A percentile compares a stretch with the other conserved stretches of the same genome.
These are phyloP conservation scores for Leptoteleia sp. DNA, from an alignment of 1,140 invertebrate species.

Conservation along the genomic window DNA sequence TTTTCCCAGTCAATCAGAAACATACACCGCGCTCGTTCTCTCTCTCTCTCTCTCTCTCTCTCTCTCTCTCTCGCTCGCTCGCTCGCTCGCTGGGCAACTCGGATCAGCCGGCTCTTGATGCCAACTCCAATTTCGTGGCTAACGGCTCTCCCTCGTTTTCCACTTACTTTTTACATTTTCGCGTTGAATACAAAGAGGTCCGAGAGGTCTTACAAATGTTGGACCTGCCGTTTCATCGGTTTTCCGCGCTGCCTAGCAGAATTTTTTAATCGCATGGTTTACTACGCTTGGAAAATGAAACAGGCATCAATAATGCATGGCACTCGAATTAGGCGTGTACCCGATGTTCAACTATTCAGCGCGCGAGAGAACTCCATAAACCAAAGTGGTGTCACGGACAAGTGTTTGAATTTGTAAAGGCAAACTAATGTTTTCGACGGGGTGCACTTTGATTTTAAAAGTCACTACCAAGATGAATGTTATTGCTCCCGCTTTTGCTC, in stretches of 20 bases:
- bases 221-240: slow-evolving; percentile 10
- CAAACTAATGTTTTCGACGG: slow-evolving; percentile 13
- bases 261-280: slow-evolving; percentile 47
- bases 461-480: slow-evolving; percentile 5
- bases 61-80: too few species aligned
- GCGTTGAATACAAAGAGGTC: slow-evolving; percentile 28
- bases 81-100: too few species aligned
- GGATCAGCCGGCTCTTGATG: too few species aligned
- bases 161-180: slow-evolving; percentile 28
- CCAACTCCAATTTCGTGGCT: slow-evolving; percentile 30
- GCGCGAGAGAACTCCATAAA: slow-evolving; percentile 18
- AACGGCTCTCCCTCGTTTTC: slow-evolving; percentile 27
- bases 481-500: background rate
- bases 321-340: slow-evolving; percentile 25
- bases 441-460: slow-evolving; percentile 6
- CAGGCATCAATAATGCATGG: slow-evolving; percentile 41
- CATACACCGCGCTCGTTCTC: too few species aligned
- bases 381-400: slow-evolving; percentile 25
- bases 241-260: slow-evolving; percentile 16
- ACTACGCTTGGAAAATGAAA: slow-evolving; percentile 33
- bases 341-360: slow-evolving; percentile 31
- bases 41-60: too few species aligned
- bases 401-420: slow-evolving; percentile 39
- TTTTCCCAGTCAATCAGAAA: slow-evolving; percentile 44
- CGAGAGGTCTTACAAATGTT: slow-evolving; percentile 29